Percentiles rank a stretch among this genome's conserved stretches.
Evolutionary conservation across 2,797 vertebrate genomes (phyloP).

Genomic region (Parauchenoglanis punctatus): DNA sequence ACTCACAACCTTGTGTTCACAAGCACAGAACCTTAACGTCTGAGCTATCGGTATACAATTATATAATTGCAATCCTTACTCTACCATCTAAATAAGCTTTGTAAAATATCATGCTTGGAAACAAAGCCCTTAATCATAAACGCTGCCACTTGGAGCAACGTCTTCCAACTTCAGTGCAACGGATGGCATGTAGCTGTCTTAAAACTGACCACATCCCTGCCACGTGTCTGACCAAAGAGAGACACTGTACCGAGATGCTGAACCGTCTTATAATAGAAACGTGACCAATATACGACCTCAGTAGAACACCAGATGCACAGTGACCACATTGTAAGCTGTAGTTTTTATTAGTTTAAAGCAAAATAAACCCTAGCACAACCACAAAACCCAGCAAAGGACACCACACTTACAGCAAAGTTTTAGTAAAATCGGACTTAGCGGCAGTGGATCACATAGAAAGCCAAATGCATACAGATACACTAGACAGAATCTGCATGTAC

Average conservation of each 20-base stretch:
- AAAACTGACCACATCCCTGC: constrained; percentile 13
- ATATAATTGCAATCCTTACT: constrained; percentile 5
- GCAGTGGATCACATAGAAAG: neutral
- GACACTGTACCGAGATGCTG: neutral
- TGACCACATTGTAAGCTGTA: neutral
- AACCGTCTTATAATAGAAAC: constrained; percentile 6
- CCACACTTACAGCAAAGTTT: neutral
- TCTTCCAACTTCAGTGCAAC: neutral
- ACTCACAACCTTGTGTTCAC: constrained; percentile 5
- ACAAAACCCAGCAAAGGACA: neutral
- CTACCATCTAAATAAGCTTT: neutral
- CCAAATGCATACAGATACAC: neutral
- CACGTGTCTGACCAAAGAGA: constrained; percentile 5
- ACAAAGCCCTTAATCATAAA: constrained; percentile 27
- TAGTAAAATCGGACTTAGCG: neutral
- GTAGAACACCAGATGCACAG: neutral
- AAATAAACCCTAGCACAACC: constrained; percentile 5
- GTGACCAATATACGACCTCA: constrained; percentile 17
- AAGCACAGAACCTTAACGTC: neutral
- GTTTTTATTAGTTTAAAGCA: neutral
- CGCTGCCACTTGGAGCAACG: neutral
- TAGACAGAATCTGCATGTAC: neutral
- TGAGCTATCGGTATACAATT: neutral
- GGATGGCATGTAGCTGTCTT: neutral
- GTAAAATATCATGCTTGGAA: constrained; percentile 13